Base-by-base conservation (phyloP, 2,113 vertebrate species). In the Strigops habroptila region DNA sequence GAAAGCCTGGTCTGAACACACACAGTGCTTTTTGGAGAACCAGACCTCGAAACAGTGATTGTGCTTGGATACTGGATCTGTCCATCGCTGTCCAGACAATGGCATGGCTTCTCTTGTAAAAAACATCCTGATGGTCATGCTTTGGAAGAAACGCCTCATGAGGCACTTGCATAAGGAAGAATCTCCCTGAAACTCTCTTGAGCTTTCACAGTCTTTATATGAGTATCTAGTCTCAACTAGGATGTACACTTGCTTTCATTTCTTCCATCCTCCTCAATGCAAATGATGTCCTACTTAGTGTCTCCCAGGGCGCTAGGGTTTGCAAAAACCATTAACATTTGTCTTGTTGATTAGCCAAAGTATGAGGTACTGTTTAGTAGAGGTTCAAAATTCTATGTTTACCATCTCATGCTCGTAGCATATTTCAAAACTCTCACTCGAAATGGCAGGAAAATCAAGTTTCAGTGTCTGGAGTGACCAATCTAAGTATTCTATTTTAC, bases 381-480 rank as follows among this genome's bases (percentile, higher is more conserved):
- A 70, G 4, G 22, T 35, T 83, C 67, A 88, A 80, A 77, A 49
- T 59, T 0, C 30, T 46, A 28, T 0, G 0, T 35, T 68, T 79
- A 86, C 0, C 0, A 30, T 86, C 23, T 35, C 35, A 48, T 17
- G 14, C 25, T 65, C 19, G 27, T 37, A 33, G 28, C 1, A 0
- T 55, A 63, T 83, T 74, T 77, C 79, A 86, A 63, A 92, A 53
- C 14, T 63, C 23, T n/a, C 30, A 44, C 77, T 86, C 86, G 25
- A 83, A 86, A 73, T 15, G 4, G 33, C 22, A 87, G 59, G 74
- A 31, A 94, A 96, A 94, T 90, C 31, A 79, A 73, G 28, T 44
- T 69, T 60, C 77, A 18, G 52, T 43, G 33, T 65, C 67, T 82
- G n/a, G 14, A 74, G 70, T 67, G 31, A 46, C 41, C 78, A 52